These are phyloP conservation scores for Iphiclides podalirius DNA, from an alignment of 2,888 invertebrate genomes.

Conservation along the genomic window DNA sequence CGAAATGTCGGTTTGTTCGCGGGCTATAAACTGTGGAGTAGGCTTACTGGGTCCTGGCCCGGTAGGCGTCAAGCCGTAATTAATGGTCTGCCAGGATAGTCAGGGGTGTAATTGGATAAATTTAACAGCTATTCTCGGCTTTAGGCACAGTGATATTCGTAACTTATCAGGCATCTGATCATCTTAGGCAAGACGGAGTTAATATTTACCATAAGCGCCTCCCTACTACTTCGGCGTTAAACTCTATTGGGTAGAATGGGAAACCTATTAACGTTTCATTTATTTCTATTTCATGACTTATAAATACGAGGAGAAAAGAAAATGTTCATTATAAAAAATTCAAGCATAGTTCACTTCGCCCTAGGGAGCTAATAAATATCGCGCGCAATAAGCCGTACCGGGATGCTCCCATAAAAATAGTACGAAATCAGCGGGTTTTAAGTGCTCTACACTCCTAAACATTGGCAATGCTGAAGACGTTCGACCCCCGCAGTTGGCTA, in stretches of 20 bases:
- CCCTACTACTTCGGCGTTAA: no score
- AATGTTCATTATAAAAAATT: no score
- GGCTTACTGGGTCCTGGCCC: conserved; percentile 47
- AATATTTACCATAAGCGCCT: no score
- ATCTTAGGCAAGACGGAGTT: no score
- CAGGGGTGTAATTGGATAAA: conserved; percentile 73
- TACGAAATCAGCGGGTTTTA: conserved; percentile 74
- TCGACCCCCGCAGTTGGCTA: conserved; percentile 73
- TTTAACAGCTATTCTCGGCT: conserved; percentile 64
- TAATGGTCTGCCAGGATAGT: conserved; percentile 63
- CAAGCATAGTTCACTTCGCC: no score
- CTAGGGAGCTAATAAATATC: no score
- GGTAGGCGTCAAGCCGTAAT: conserved; percentile 64
- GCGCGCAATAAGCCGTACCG: conserved; percentile 62
- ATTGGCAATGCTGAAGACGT: conserved; percentile 57
- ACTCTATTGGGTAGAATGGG: no score
- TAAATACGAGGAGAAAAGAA: no score
- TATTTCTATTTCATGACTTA: no score
- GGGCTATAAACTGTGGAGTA: conserved; percentile 65
- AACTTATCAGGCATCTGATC: no score
- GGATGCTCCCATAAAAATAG: conserved; percentile 65
- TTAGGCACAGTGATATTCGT: conserved; percentile 20
- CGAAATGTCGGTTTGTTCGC: conserved; percentile 73
- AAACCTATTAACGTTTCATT: no score
- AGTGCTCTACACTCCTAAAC: conserved; percentile 67